Evolutionary conservation across 1,140 invertebrate species (phyloP), one percentile per base, ranked within the genome.

Genomic region (Micrasema minimum): DNA sequence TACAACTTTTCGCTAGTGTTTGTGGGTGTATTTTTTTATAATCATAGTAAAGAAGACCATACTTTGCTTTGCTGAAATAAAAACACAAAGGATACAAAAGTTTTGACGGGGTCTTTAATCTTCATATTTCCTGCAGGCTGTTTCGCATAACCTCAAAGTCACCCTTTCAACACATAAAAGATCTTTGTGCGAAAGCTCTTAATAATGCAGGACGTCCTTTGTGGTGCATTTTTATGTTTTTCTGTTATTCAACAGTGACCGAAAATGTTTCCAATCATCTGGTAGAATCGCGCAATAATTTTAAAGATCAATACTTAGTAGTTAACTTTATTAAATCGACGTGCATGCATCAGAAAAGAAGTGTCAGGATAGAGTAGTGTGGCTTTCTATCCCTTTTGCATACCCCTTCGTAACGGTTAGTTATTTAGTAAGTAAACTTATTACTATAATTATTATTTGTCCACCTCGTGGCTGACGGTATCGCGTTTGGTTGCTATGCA

Each of bases 131-230:
- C 18, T n/a, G n/a, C n/a, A 16, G 7, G 5, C 12, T 51, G 20
- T 51, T 51, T 51, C 50, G 26, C 50, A 51, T 22, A 12, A 51
- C 50, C 50, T 51, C 50, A 23, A 51, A 10, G 22, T 51, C 50
- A 22, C 50, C 22, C 50, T 23, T 12, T 23, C n/a, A 51, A 51
- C 50, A 22, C 9, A 18, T 23, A 12, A 18, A 51, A 51, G 11
- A 31, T 51, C 22, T 51, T 51, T 51, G 50, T 51, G 50, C 11
- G 9, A 23, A 23, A 23, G 18, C 22, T 51, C 26, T 51, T 12
- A 12, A 51, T 22, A 51, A 51, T 51, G 50, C 11, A 22, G 7
- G 18, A 23, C 1, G 2, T 22, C 14, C 18, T 7, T 6, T 23
- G 20, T 51, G 48, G 22, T 51, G 18, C 50, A 51, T 26, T 51